A percentile compares a stretch with the other conserved stretches of the same genome.
Evolutionary conservation across 2,888 invertebrate species (phyloP).

Genomic region (Cylloceria caligata): DNA sequence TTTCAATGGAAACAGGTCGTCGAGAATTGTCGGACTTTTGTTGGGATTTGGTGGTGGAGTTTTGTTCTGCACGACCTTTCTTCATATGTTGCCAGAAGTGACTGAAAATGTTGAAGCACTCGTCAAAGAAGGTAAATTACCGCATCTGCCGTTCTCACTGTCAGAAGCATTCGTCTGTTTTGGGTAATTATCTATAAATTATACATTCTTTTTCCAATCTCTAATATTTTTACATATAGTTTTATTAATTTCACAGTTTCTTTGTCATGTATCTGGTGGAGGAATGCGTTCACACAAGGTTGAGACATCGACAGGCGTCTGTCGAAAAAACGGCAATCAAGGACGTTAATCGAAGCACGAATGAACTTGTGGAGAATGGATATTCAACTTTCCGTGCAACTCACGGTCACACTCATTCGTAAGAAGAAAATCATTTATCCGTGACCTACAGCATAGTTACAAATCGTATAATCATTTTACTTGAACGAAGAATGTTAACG

Average conservation of each 20-base stretch:
- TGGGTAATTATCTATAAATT: slow-evolving; percentile 76
- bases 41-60: slow-evolving; percentile 95
- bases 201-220: not conserved
- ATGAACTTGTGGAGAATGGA: slow-evolving; percentile 80
- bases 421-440: slow-evolving; percentile 64
- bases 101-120: slow-evolving; percentile 88
- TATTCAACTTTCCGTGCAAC: slow-evolving; percentile 54
- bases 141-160: slow-evolving; percentile 87
- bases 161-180: slow-evolving; percentile 90
- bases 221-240: not conserved
- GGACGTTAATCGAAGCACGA: slow-evolving; percentile 79
- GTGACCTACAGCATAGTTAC: slow-evolving; percentile 7
- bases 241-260: slow-evolving; percentile 75
- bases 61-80: slow-evolving; percentile 91
- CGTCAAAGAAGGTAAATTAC: slow-evolving; percentile 84
- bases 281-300: slow-evolving; percentile 90
- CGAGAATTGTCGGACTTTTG: slow-evolving; percentile 86
- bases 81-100: slow-evolving; percentile 93
- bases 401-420: slow-evolving; percentile 74
- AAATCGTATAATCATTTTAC: not conserved
- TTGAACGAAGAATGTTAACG: no score
- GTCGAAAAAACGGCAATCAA: slow-evolving; percentile 61
- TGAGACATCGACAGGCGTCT: slow-evolving; percentile 81
- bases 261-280: slow-evolving; percentile 88
- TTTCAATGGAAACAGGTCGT: slow-evolving; percentile 73